These are phyloP conservation scores for Hypselothyrea guttata DNA, from an alignment of 2,888 invertebrate genomes.

Conservation along the genomic window DNA sequence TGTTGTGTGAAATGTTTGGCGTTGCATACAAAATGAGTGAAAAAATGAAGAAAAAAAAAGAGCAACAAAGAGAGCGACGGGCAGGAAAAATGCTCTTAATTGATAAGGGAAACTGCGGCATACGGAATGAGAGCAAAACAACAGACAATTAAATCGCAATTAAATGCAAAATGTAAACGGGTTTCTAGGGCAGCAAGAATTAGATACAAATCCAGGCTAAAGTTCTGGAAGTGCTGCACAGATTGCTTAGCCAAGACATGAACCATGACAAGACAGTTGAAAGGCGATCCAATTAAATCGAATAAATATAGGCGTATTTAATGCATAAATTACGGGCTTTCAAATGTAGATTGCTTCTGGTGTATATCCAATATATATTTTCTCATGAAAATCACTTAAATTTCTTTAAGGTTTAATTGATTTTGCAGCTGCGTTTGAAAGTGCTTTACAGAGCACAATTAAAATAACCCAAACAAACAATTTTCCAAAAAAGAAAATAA, in stretches of 20 bases:
- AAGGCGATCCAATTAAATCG: too few species aligned
- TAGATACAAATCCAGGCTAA: slow-evolving; percentile 19
- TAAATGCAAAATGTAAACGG: background rate
- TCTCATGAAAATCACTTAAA: background rate
- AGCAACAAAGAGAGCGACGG: slow-evolving; percentile 4
- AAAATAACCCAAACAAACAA: too few species aligned
- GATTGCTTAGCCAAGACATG: background rate
- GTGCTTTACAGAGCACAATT: too few species aligned
- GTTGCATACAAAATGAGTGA: slow-evolving; percentile 62
- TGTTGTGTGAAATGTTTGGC: slow-evolving; percentile 61
- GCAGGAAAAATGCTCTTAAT: slow-evolving; percentile 26
- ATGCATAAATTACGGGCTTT: too few species aligned
- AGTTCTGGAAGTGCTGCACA: background rate
- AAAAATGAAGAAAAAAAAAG: slow-evolving; percentile 1
- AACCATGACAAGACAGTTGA: background rate
- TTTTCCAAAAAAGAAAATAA: slow-evolving; percentile 12
- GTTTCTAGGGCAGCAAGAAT: slow-evolving; percentile 4
- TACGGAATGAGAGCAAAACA: slow-evolving; percentile 5
- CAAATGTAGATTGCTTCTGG: too few species aligned
- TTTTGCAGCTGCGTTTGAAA: too few species aligned
- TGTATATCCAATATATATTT: too few species aligned
- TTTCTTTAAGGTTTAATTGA: background rate
- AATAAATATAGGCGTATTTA: too few species aligned
- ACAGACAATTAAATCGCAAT: background rate
- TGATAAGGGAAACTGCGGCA: slow-evolving; percentile 44